These are phyloP conservation scores for Crossocerus cetratus DNA, from an alignment of 2,888 invertebrate genomes.

Conservation along the genomic window DNA sequence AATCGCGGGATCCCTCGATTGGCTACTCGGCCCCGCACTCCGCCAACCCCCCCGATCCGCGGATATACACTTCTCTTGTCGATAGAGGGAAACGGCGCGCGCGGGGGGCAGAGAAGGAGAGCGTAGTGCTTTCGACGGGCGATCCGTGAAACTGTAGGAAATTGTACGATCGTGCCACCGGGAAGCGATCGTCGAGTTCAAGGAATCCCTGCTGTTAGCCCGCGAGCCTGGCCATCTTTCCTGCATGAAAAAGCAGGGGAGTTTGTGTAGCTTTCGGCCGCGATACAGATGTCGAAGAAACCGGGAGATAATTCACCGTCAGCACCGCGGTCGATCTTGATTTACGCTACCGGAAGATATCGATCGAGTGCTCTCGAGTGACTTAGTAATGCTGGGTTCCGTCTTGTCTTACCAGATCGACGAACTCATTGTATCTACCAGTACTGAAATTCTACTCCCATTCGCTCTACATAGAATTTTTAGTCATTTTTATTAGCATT, in stretches of 20 bases:
- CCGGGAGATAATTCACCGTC: background rate
- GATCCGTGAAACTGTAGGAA: conserved; percentile 55
- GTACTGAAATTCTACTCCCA: no score
- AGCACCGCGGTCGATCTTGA: no score
- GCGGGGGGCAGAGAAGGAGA: conserved; percentile 20
- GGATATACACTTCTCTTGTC: background rate
- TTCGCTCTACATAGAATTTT: no score
- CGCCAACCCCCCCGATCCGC: conserved; percentile 23
- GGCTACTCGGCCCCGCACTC: conserved; percentile 35
- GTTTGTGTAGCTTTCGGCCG: conserved; percentile 6
- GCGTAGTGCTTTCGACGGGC: conserved; percentile 19
- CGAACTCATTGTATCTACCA: no score
- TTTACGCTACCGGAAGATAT: no score
- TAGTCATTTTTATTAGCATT: no score
- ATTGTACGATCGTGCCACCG: conserved; percentile 48
- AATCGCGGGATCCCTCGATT: conserved; percentile 48
- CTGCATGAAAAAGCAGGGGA: background rate
- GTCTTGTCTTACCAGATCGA: no score
- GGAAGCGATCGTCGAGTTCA: conserved; percentile 46
- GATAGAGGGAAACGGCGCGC: conserved; percentile 23
- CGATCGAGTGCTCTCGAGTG: no score
- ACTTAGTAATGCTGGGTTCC: no score
- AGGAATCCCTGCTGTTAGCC: conserved; percentile 16
- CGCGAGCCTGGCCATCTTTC: background rate
- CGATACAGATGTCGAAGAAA: conserved; percentile 5